Percentiles rank a stretch among this genome's conserved stretches.
These are phyloP conservation scores for Cyrtorhinus lividipennis DNA, from an alignment of 1,140 invertebrate genomes.

Conservation along the genomic window DNA sequence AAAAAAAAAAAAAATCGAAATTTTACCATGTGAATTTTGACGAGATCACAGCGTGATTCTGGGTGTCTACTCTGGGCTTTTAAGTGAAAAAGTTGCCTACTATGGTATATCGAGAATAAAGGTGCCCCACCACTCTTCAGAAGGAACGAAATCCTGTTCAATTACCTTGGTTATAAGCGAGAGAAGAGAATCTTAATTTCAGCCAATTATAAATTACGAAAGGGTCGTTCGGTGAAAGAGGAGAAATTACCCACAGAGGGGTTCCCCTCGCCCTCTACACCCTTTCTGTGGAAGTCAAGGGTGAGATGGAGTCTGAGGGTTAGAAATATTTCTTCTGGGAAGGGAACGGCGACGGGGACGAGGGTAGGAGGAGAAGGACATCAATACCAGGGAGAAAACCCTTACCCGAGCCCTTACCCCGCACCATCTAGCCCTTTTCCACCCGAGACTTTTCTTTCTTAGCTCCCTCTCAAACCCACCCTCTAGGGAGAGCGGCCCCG, in stretches of 20 bases:
- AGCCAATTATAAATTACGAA: constrained; percentile 12
- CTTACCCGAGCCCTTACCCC: background rate
- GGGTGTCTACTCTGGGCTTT: too few species aligned
- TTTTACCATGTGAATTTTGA: too few species aligned
- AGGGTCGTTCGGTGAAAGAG: background rate
- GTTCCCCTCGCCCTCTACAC: background rate
- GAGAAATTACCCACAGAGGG: background rate
- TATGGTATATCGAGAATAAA: too few species aligned
- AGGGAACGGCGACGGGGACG: background rate
- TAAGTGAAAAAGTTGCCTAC: too few species aligned
- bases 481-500: background rate
- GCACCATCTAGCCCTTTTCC: background rate
- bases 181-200: constrained; percentile 7
- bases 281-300: background rate
- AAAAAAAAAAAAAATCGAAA: too few species aligned
- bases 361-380: constrained; percentile 3
- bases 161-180: too few species aligned
- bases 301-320: background rate
- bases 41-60: too few species aligned
- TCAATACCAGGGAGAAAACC: constrained; percentile 10
- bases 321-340: constrained; percentile 16
- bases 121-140: too few species aligned
- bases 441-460: constrained; percentile 8
- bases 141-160: too few species aligned
- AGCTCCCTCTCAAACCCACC: constrained; percentile 3